A percentile compares a stretch with the other conserved stretches of the same genome.
These are phyloP conservation scores for Festucalex cinctus DNA, from an alignment of 2,113 vertebrate genomes.

Conservation along the genomic window DNA sequence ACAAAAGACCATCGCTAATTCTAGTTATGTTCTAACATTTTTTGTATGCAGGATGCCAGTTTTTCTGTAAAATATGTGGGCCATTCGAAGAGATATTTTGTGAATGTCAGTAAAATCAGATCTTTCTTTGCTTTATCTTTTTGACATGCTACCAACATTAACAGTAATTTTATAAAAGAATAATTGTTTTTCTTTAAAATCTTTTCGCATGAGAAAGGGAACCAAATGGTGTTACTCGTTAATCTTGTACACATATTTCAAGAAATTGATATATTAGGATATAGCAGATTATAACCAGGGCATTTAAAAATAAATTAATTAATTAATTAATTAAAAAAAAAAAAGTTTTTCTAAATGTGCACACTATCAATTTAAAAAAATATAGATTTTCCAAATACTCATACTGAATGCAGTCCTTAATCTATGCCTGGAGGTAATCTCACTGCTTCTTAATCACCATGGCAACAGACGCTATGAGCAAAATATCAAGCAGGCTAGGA, in stretches of 20 bases:
- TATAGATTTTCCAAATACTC: not conserved
- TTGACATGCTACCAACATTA: not conserved
- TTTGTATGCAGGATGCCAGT: not conserved
- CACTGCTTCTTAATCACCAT: conserved; percentile 39
- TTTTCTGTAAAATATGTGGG: too few relatives aligned
- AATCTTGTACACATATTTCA: too few relatives aligned
- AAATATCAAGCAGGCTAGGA: conserved; percentile 7
- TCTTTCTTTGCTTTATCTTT: not conserved
- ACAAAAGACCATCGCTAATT: not conserved
- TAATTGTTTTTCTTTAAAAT: not conserved
- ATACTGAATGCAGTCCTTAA: conserved; percentile 9
- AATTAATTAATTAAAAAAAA: too few relatives aligned
- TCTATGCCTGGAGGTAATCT: conserved; percentile 23
- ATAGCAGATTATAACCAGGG: too few relatives aligned
- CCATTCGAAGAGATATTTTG: not conserved
- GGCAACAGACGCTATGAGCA: conserved; percentile 22
- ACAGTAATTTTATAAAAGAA: not conserved
- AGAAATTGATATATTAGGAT: too few relatives aligned
- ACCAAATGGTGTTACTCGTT: too few relatives aligned
- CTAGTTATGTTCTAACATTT: not conserved
- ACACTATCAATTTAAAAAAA: not conserved
- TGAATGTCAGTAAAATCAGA: not conserved
- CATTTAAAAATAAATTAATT: too few relatives aligned
- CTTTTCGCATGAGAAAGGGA: too few relatives aligned
- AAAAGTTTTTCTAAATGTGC: too few relatives aligned